phyloP scores from a whole-genome alignment of 2,888 invertebrate genomes.

The Papilio elwesi region DNA sequence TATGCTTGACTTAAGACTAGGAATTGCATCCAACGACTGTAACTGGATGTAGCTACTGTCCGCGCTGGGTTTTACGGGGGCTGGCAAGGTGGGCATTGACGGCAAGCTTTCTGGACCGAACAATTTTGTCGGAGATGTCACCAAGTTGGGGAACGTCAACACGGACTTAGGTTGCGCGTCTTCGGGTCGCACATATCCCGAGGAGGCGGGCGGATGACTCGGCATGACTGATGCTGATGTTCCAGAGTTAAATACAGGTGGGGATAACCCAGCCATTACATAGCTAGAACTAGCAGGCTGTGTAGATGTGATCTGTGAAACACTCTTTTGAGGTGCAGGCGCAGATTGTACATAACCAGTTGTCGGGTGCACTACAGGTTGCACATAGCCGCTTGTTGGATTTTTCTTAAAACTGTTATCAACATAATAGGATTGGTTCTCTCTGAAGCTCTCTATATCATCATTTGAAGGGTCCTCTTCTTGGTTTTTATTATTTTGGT shows the following conservation, averaged over 20 bases:
- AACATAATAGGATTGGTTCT: slow-evolving; percentile 66
- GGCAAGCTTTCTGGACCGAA: slow-evolving; percentile 78
- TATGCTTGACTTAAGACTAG: slow-evolving; percentile 70
- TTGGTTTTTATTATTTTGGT: slow-evolving; percentile 54
- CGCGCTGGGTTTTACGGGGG: slow-evolving; percentile 63
- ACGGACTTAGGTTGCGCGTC: slow-evolving; percentile 67
- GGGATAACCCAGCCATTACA: slow-evolving; percentile 74
- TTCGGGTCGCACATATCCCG: slow-evolving; percentile 74
- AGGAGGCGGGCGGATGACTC: slow-evolving; percentile 59
- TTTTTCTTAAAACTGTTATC: slow-evolving; percentile 68
- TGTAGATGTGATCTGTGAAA: slow-evolving; percentile 49
- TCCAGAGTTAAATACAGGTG: slow-evolving; percentile 71
- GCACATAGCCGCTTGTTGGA: slow-evolving; percentile 66
- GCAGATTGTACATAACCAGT: slow-evolving; percentile 67
- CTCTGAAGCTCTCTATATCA: slow-evolving; percentile 63
- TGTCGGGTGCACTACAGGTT: slow-evolving; percentile 57
- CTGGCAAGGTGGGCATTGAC: slow-evolving; percentile 74
- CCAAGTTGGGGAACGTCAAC: slow-evolving; percentile 67
- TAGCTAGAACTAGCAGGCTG: slow-evolving; percentile 74
- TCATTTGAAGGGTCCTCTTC: slow-evolving; percentile 62
- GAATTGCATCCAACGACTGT: slow-evolving; percentile 72
- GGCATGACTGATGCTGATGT: slow-evolving; percentile 55
- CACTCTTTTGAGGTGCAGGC: slow-evolving; percentile 54
- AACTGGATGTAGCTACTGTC: slow-evolving; percentile 77
- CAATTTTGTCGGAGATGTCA: slow-evolving; percentile 64